These are phyloP conservation scores for Nesospiza acunhae DNA, from an alignment of 2,113 vertebrate genomes.

Conservation along the genomic window DNA sequence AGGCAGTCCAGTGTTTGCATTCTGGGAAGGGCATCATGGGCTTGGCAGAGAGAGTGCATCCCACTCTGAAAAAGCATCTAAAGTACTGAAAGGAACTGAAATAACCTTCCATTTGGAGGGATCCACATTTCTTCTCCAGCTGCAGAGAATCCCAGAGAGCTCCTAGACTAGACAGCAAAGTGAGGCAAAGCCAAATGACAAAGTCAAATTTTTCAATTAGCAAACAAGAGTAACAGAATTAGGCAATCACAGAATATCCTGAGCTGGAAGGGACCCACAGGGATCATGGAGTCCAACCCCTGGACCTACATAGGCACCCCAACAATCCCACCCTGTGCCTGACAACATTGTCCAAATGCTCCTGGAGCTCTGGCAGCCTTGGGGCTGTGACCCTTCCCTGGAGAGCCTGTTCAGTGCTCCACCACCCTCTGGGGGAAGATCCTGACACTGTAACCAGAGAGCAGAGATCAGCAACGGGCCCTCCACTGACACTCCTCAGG, in stretches of 20 bases:
- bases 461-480: background rate
- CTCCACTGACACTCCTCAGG: background rate
- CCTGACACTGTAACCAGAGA: background rate
- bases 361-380: background rate
- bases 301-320: background rate
- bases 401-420: fast-evolving
- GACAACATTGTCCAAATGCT: background rate
- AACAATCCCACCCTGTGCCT: background rate
- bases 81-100: background rate
- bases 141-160: background rate
- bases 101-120: background rate
- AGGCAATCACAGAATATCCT: background rate
- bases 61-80: background rate
- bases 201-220: background rate
- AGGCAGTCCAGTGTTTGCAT: background rate
- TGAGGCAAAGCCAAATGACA: fast-evolving
- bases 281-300: background rate
- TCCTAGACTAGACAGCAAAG: background rate
- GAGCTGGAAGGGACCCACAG: background rate
- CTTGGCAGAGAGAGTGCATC: background rate
- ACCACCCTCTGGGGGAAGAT: background rate
- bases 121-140: background rate
- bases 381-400: fast-evolving
- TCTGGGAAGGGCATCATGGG: background rate
- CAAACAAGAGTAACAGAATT: background rate